Percentiles rank a stretch among this genome's conserved stretches.
These are phyloP conservation scores for Drosophila mauritiana DNA, from an alignment of 1,140 invertebrate species.

Conservation along the genomic window DNA sequence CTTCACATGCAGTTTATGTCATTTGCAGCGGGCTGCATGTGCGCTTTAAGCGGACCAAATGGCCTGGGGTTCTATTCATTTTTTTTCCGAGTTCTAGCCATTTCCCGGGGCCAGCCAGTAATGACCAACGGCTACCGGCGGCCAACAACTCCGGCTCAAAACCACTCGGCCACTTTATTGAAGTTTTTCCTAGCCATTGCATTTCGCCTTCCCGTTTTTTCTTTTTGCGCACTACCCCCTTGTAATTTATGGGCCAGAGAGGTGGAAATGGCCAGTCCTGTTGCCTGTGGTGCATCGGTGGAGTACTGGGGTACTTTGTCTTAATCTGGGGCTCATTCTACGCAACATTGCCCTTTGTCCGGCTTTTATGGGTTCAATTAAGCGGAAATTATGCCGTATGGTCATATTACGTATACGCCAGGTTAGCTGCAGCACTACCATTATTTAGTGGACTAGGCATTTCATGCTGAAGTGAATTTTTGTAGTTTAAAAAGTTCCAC, in stretches of 20 bases:
- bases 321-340: slow-evolving; percentile 71
- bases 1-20: slow-evolving; percentile 71
- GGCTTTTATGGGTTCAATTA: slow-evolving; percentile 68
- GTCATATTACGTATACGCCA: slow-evolving; percentile 29
- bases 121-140: slow-evolving; percentile 19
- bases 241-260: slow-evolving; percentile 57
- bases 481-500: too few species aligned
- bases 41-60: slow-evolving; percentile 65
- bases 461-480: neutral
- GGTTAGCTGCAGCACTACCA: slow-evolving; percentile 3
- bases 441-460: neutral
- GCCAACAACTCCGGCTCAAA: slow-evolving; percentile 26
- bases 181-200: slow-evolving; percentile 40
- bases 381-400: slow-evolving; percentile 51
- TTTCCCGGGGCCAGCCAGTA: slow-evolving; percentile 23
- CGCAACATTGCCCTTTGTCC: slow-evolving; percentile 54
- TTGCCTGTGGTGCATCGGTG: slow-evolving; percentile 35
- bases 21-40: slow-evolving; percentile 58
- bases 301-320: slow-evolving; percentile 64
- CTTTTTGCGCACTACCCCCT: slow-evolving; percentile 4
- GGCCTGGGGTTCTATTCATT: slow-evolving; percentile 2
- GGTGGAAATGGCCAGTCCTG: slow-evolving; percentile 8
- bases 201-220: slow-evolving; percentile 20
- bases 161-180: slow-evolving; percentile 43
- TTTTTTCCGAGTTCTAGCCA: slow-evolving; percentile 1